These are phyloP conservation scores for Margarornis squamiger DNA, from an alignment of 2,797 vertebrate genomes.

Conservation along the genomic window DNA sequence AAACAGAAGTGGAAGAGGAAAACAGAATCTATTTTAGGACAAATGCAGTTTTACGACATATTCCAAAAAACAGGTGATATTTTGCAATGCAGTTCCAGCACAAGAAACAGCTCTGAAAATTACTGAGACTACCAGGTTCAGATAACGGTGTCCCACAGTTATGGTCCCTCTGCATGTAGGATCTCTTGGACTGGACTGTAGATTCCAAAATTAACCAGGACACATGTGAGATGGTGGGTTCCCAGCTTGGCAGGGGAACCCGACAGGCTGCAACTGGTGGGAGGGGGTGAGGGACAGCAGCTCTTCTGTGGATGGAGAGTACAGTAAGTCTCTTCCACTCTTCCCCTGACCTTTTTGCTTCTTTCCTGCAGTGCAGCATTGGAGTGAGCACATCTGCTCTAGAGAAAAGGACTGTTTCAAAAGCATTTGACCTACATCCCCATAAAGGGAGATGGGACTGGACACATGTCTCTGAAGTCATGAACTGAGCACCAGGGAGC, in stretches of 20 bases:
- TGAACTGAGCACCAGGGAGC: conserved; percentile 5
- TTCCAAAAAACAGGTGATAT: neutral
- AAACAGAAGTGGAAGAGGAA: conserved; percentile 41
- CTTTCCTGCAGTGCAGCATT: neutral
- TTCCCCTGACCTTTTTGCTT: neutral
- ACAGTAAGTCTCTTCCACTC: neutral
- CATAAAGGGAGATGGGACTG: neutral
- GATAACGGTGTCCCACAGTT: neutral
- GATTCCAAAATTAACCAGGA: neutral
- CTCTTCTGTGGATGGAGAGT: neutral
- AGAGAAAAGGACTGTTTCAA: neutral
- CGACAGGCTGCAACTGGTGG: neutral
- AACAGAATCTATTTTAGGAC: conserved; percentile 44
- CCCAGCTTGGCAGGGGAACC: neutral
- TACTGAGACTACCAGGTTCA: neutral
- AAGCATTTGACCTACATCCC: conserved; percentile 2
- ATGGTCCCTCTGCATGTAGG: neutral
- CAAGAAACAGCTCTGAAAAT: neutral
- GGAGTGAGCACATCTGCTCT: neutral
- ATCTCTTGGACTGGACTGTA: neutral
- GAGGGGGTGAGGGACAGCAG: neutral
- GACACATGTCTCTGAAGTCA: neutral
- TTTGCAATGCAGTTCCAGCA: neutral
- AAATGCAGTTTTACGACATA: neutral
- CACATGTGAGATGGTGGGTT: neutral